Base-by-base conservation (phyloP, 2,113 vertebrate species). In the Eolophus roseicapilla region DNA sequence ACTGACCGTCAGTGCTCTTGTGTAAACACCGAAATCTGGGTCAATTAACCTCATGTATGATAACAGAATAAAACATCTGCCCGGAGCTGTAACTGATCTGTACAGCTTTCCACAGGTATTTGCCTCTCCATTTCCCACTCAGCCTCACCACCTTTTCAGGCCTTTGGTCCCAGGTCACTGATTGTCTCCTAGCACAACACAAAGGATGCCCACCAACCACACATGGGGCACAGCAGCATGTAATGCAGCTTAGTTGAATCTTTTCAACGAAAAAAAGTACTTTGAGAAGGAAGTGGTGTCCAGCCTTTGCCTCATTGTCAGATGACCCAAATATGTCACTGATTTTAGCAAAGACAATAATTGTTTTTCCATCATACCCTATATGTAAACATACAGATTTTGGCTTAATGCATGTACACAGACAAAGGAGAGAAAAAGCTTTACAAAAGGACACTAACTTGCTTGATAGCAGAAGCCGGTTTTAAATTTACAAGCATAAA, bases 401-500 rank as follows among this genome's bases (percentile, higher is more conserved):
- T 64, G 11, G 46, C 44, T 88, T 94, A 82, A 41, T 57, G 35
- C 2, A 4, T 13, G 24, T 15, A 52, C 18, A 44, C 5, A 78
- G 50, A 33, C 3, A 29, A 84, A 82, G 67, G 27, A 74, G 13
- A 8, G 29, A 67, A 77, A 73, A 10, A 57, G 5, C 11, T 79
- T 78, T 71, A 88, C 12, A 29, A 87, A 89, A 82, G 35, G 27
- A 82, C 4, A 28, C 4, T 46, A 49, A 70, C 6, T 31, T 82
- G 7, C 37, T 43, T 57, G 29, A 68, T 14, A 75, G 37, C 27
- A 75, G 76, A 83, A 86, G n/a, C 4, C 6, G 28, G 43, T 81
- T 93, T 94, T 28, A 86, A 60, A 94, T 90, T 69, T 75, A 71
- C 44, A 67, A 8, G 71, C 17, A 85, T 35, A 53, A 74, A 83